phyloP scores from a whole-genome alignment of 37 sponge, comb jelly and placozoan species.

The Geodia barretti region DNA sequence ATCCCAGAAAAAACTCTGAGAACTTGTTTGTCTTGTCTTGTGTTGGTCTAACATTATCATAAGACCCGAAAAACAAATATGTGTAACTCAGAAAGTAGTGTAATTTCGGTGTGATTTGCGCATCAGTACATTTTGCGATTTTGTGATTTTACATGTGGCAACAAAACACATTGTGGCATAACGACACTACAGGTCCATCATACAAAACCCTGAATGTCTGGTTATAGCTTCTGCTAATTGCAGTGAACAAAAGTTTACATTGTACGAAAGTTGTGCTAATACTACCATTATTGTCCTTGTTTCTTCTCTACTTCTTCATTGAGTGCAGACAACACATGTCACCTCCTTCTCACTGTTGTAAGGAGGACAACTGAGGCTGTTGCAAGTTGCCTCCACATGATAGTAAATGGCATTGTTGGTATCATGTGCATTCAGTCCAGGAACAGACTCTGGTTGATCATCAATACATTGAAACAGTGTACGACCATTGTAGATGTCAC shows the following conservation, averaged over 20 bases:
- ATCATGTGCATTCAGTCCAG: conserved; percentile 10
- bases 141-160: background rate
- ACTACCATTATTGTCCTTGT: too few relatives aligned
- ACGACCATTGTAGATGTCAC: background rate
- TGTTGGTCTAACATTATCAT: too few relatives aligned
- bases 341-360: conserved; percentile 37
- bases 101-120: background rate
- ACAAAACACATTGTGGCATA: too few relatives aligned
- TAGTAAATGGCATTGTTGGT: conserved; percentile 31
- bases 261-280: too few relatives aligned
- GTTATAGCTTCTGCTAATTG: too few relatives aligned
- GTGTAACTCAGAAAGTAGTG: background rate
- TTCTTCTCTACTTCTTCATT: too few relatives aligned
- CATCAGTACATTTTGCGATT: background rate
- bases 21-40: too few relatives aligned
- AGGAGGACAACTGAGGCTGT: conserved; percentile 40
- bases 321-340: conserved; percentile 58
- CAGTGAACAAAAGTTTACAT: too few relatives aligned
- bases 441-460: conserved; percentile 12
- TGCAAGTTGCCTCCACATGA: conserved; percentile 34
- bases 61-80: too few relatives aligned
- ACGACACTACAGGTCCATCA: too few relatives aligned
- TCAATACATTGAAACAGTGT: conserved; percentile 41
- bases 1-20: too few relatives aligned
- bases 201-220: too few relatives aligned